Evolutionary conservation across 2,113 vertebrate genomes (phyloP).

Genomic region (Strix aluco): DNA sequence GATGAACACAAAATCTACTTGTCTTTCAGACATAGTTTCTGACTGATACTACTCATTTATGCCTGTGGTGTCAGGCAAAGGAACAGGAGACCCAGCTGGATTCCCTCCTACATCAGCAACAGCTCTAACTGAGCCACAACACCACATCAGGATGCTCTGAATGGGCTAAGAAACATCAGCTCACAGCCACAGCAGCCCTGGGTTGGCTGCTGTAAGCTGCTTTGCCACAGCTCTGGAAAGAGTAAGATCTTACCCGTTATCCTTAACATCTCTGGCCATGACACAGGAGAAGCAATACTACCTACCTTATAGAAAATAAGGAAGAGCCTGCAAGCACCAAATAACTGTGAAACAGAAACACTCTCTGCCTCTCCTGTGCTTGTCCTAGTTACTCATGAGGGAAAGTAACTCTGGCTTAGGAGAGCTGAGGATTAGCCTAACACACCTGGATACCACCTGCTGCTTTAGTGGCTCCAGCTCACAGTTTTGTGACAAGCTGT

Average conservation of each 20-base stretch:
- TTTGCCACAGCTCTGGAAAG: background rate
- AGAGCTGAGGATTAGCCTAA: background rate
- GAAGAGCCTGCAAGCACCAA: background rate
- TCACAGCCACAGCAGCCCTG: background rate
- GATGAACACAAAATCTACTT: background rate
- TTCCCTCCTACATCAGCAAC: background rate
- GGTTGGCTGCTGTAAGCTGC: background rate
- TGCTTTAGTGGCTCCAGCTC: constrained; percentile 31
- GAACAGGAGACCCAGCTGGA: background rate
- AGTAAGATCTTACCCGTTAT: background rate
- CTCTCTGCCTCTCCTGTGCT: background rate
- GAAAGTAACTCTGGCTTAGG: background rate
- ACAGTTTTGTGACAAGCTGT: background rate
- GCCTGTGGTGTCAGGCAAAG: background rate
- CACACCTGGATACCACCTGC: constrained; percentile 18
- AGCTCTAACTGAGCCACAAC: background rate
- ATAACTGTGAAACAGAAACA: background rate
- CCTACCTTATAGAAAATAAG: background rate
- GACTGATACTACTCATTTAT: background rate
- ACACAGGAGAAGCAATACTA: background rate
- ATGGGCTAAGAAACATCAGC: background rate
- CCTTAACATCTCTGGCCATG: background rate
- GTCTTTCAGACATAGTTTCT: background rate
- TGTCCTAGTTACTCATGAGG: background rate
- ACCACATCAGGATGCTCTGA: background rate